phyloP scores from a whole-genome alignment of 2,888 invertebrate species.

The Phasia obesa region DNA sequence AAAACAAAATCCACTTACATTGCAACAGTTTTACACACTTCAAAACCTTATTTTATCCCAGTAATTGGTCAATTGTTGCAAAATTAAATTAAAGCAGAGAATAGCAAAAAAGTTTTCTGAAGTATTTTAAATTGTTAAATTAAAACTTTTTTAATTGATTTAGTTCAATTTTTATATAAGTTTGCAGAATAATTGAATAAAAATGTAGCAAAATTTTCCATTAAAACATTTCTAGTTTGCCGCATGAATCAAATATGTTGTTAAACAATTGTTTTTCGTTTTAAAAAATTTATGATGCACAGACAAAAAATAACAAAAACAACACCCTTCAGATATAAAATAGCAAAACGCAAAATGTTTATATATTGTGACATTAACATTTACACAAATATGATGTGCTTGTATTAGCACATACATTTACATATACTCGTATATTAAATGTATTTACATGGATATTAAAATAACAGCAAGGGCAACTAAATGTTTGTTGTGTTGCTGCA shows the following conservation, averaged over 20 bases:
- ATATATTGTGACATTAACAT: not conserved
- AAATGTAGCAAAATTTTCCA: conserved; percentile 4
- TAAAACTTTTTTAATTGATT: conserved; percentile 63
- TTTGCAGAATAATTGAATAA: conserved; percentile 43
- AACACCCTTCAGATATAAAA: not conserved
- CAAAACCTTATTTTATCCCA: conserved; percentile 20
- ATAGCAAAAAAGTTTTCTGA: conserved; percentile 16
- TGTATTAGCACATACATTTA: not conserved
- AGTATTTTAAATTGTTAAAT: conserved; percentile 33
- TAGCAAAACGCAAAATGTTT: not conserved
- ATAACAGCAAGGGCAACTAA: not conserved
- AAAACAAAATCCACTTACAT: not conserved
- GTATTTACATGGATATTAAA: not conserved
- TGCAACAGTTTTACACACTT: conserved; percentile 36
- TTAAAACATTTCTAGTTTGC: not conserved
- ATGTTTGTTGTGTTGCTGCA: not conserved
- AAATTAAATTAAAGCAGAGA: conserved; percentile 1
- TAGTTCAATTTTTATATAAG: conserved; percentile 46
- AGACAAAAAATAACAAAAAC: not conserved
- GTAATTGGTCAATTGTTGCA: conserved; percentile 38
- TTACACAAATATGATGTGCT: not conserved
- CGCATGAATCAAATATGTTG: not conserved
- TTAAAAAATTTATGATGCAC: not conserved
- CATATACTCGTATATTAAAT: not conserved
- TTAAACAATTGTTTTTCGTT: not conserved